Evolutionary conservation across 2,113 vertebrate species (phyloP).

Genomic region (Anhinga rufa): DNA sequence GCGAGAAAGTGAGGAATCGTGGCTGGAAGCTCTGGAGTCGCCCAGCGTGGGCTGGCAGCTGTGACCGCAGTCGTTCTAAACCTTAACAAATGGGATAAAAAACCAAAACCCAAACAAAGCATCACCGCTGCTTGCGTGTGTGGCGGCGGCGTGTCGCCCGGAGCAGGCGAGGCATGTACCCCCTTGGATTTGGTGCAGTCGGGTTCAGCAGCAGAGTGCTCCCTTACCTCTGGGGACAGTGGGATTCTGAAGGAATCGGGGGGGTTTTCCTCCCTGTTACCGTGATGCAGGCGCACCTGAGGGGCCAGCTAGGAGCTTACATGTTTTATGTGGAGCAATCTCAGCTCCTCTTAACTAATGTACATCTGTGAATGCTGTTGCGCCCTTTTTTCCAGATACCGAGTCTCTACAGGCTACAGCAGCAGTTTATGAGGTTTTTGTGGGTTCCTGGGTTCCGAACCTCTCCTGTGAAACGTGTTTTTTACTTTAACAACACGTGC

Average conservation of each 20-base stretch:
- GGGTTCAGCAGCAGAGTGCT: not conserved
- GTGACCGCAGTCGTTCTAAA: not conserved
- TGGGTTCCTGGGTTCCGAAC: not conserved
- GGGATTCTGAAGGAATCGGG: not conserved
- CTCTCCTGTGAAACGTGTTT: not conserved
- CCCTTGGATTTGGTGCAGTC: rapidly evolving
- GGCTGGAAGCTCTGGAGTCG: not conserved
- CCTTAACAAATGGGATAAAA: not conserved
- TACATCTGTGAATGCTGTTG: rapidly evolving
- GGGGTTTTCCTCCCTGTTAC: rapidly evolving
- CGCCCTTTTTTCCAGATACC: not conserved
- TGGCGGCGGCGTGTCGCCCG: not conserved
- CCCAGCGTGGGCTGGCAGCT: not conserved
- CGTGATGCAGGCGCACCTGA: not conserved
- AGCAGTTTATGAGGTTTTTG: not conserved
- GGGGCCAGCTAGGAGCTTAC: not conserved
- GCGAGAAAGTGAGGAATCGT: not conserved
- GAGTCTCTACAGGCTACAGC: not conserved
- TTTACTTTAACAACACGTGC: rapidly evolving
- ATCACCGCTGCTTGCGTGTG: rapidly evolving
- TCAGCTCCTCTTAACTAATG: rapidly evolving
- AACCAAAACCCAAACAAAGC: not conserved
- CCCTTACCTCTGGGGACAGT: not conserved
- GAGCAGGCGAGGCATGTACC: not conserved
- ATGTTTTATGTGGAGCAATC: not conserved